phyloP scores from a whole-genome alignment of 2,888 invertebrate genomes.

The Aplocera efformata region DNA sequence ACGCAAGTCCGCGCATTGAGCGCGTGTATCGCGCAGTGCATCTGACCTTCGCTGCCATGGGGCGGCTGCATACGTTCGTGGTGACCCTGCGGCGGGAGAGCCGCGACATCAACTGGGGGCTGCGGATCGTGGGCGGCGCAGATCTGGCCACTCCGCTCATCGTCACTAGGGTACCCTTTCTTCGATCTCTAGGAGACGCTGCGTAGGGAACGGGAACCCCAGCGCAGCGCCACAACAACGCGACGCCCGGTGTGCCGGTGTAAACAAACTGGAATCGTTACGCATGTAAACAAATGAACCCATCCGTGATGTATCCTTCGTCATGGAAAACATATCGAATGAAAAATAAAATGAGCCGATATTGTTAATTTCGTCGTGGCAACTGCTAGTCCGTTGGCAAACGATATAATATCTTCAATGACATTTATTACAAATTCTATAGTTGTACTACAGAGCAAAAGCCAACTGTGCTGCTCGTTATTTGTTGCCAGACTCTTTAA shows the following conservation, averaged over 20 bases:
- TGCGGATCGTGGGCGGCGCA: constrained; percentile 91
- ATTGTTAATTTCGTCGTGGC: constrained; percentile 9
- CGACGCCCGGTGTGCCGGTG: constrained; percentile 40
- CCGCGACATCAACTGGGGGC: constrained; percentile 89
- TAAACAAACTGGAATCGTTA: constrained; percentile 57
- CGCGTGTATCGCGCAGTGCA: constrained; percentile 57
- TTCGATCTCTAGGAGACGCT: constrained; percentile 9
- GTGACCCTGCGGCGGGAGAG: constrained; percentile 87
- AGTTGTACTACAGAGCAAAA: constrained; percentile 19
- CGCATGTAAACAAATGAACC: constrained; percentile 15
- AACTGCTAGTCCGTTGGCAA: constrained; percentile 22
- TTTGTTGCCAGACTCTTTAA: constrained; percentile 33
- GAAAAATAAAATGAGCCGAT: constrained; percentile 10
- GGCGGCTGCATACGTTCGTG: constrained; percentile 88
- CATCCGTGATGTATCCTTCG: not conserved
- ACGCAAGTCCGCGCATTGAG: constrained; percentile 44
- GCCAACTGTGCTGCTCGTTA: constrained; percentile 34
- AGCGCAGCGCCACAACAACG: constrained; percentile 20
- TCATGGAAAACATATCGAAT: constrained; percentile 3
- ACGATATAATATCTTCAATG: constrained; percentile 25
- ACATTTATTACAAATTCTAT: constrained; percentile 28
- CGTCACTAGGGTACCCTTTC: constrained; percentile 88
- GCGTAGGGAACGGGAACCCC: too few relatives aligned
- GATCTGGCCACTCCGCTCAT: constrained; percentile 93
- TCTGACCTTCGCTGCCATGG: constrained; percentile 68